Percentiles rank a stretch among this genome's conserved stretches.
These are phyloP conservation scores for Akabosia matsudoensis DNA, from an alignment of 1,140 invertebrate genomes.

Conservation along the genomic window DNA sequence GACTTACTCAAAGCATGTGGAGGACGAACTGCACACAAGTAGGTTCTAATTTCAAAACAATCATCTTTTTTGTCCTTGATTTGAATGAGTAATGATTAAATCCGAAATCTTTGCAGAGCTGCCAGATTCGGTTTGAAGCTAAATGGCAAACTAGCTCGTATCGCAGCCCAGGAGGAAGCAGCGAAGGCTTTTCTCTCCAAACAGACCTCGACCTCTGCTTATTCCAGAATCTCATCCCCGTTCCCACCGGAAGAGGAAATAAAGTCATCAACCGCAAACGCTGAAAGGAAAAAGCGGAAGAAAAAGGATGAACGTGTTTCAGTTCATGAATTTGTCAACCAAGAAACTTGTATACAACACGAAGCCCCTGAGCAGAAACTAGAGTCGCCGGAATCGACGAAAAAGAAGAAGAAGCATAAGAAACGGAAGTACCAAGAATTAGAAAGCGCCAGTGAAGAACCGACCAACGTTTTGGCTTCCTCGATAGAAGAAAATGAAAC, in stretches of 20 bases:
- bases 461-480: not conserved
- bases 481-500: not conserved
- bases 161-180: constrained; percentile 43
- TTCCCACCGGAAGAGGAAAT: too few relatives aligned
- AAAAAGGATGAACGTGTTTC: too few relatives aligned
- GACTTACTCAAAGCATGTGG: constrained; percentile 44
- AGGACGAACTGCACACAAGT: constrained; percentile 46
- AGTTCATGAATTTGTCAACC: too few relatives aligned
- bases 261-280: too few relatives aligned
- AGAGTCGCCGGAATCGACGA: not conserved
- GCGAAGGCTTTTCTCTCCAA: not conserved
- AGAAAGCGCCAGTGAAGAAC: not conserved
- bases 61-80: constrained; percentile 7
- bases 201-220: not conserved
- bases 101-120: constrained; percentile 31
- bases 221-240: too few relatives aligned
- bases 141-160: constrained; percentile 42
- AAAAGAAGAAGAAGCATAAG: not conserved
- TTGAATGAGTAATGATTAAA: too few relatives aligned
- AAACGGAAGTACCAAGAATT: not conserved
- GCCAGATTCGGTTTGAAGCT: constrained; percentile 44
- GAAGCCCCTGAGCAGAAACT: too few relatives aligned
- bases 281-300: too few relatives aligned
- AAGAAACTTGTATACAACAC: too few relatives aligned
- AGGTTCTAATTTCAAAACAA: not conserved